phyloP scores from a whole-genome alignment of 2,888 invertebrate genomes.

The Eubasilissa splendida region DNA sequence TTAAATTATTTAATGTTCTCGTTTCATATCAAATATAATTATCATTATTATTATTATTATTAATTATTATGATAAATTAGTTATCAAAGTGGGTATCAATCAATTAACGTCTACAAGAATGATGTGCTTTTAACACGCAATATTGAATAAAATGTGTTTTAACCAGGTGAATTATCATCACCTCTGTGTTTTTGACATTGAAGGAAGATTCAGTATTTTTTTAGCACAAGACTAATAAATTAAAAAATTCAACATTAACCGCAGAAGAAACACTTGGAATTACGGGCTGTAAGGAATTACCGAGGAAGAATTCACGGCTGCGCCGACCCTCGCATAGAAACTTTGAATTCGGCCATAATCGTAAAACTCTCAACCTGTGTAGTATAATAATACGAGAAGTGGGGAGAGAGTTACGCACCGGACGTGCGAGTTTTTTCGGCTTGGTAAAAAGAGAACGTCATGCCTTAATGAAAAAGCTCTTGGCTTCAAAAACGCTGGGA shows the following conservation, averaged over 20 bases:
- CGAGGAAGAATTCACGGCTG: conserved; percentile 32
- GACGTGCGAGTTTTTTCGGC: conserved; percentile 43
- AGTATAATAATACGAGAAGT: conserved; percentile 5
- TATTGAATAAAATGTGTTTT: no score
- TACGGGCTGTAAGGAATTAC: conserved; percentile 38
- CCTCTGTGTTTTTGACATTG: no score
- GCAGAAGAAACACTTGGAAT: conserved; percentile 37
- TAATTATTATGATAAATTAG: no score
- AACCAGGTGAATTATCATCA: no score
- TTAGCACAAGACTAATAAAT: neutral
- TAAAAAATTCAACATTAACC: conserved; percentile 27
- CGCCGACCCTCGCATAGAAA: conserved; percentile 43
- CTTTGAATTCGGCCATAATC: conserved; percentile 56
- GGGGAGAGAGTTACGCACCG: conserved; percentile 51
- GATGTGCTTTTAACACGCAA: no score
- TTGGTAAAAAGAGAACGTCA: conserved; percentile 16
- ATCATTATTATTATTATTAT: no score
- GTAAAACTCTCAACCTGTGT: conserved; percentile 51
- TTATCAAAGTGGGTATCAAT: no score
- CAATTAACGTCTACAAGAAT: no score
- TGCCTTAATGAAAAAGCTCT: conserved; percentile 44
- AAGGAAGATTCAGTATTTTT: no score
- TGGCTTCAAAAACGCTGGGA: conserved; percentile 9
- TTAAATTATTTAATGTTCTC: no score
- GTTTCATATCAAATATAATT: no score